phyloP scores from a whole-genome alignment of 1,140 invertebrate species.

The Physella acuta region DNA sequence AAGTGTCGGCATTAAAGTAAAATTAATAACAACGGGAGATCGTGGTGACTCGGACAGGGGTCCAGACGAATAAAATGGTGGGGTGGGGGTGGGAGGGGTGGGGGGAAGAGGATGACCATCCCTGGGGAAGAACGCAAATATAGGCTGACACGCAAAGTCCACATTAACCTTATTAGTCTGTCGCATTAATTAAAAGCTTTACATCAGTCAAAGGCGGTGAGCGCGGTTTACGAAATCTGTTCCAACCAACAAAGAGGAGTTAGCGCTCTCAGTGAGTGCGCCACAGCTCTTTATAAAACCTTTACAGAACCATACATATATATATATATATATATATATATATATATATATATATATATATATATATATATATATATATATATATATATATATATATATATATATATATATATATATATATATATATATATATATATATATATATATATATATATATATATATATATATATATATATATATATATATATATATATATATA shows the following conservation, averaged over 20 bases:
- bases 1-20: not conserved
- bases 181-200: constrained; percentile 3
- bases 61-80: not conserved
- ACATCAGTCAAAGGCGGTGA: not conserved
- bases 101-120: not conserved
- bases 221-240: not conserved
- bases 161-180: constrained; percentile 8
- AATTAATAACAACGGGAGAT: not conserved
- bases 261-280: not conserved
- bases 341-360: no score
- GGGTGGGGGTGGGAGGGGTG: not conserved
- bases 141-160: constrained; percentile 12
- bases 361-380: no score
- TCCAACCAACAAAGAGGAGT: not conserved
- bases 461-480: no score
- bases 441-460: no score
- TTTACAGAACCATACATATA: not conserved
- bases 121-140: not conserved
- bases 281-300: not conserved
- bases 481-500: no score
- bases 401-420: no score
- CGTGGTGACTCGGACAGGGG: not conserved
- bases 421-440: no score
- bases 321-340: no score
- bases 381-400: no score